Conservation (phyloP, 2,113 vertebrate species). For the Carassius auratus region DNA sequence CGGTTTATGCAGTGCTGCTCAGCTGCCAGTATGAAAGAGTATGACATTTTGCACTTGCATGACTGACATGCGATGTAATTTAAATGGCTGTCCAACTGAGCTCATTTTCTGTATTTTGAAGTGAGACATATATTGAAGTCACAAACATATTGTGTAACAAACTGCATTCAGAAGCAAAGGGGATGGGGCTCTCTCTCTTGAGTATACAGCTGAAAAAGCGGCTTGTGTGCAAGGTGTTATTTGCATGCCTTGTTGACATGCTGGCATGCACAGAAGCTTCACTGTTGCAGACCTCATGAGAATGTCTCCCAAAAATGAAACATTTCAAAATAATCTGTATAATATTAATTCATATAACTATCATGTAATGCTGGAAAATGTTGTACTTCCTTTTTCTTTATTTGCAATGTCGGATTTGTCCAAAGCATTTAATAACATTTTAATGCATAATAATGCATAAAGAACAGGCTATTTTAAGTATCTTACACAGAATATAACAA, state of each 20-base stretch:
- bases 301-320: not conserved
- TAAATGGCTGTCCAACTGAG: constrained; percentile 7
- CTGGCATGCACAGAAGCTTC: not conserved
- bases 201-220: not conserved
- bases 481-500: not conserved
- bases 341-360: not conserved
- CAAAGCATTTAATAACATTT: not conserved
- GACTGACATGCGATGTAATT: not conserved
- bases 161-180: not conserved
- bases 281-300: not conserved
- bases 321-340: not conserved
- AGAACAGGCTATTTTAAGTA: not conserved
- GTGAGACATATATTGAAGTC: not conserved
- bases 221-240: not conserved
- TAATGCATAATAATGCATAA: not conserved
- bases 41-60: not conserved
- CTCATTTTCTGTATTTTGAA: not conserved
- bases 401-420: not conserved
- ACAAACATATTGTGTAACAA: not conserved
- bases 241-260: not conserved
- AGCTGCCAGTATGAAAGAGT: constrained; percentile 9
- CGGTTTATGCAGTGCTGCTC: constrained; percentile 17
- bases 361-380: not conserved
- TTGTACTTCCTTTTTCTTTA: not conserved
- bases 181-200: not conserved